Base-by-base conservation (phyloP, 2,888 invertebrate species). In the Acanthosepion esculentum region DNA sequence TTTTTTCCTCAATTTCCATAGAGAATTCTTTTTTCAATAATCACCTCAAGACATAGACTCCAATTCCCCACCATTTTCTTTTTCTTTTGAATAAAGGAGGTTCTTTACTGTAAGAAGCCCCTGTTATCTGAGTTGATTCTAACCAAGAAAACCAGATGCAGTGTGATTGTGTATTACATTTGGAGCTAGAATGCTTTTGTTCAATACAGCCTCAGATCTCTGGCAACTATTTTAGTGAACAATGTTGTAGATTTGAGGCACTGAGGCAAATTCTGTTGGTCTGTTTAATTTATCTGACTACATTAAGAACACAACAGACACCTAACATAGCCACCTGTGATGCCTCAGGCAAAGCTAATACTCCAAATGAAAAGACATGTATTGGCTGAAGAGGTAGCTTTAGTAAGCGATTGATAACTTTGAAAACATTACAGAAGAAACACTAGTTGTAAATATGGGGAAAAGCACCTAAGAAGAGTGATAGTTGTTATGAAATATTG, bases 201-300 rank as follows among this genome's bases (percentile, higher is more conserved):
- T 78, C 78, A n/a, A n/a, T 78, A n/a, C 78, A 10, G 12, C n/a
- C n/a, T 78, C n/a, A n/a, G 78, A 78, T 78, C 78, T 78, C 78
- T 78, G n/a, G 78, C 78, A 78, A 78, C n/a, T n/a, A 78, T n/a
- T 78, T 78, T 78, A 78, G 78, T n/a, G 78, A 78, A 78, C n/a
- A 78, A 33, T 78, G n/a, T n/a, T 78, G n/a, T 78, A 78, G 78
- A 78, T 78, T 78, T 33, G n/a, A 78, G 78, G n/a, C 78, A 78
- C n/a, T 10, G n/a, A 78, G 78, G 78, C n/a, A n/a, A 5, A 78
- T n/a, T 78, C 78, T 78, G 33, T 78, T 78, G n/a, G 78, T 78
- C 78, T 78, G 78, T 33, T 78, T 78, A 78, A 78, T 78, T 78
- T n/a, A 78, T 78, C n/a, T 78, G 78, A 78, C 78, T 78, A n/a